Base-by-base conservation (phyloP, 2,888 invertebrate genomes). In the Keiferia lycopersicella region DNA sequence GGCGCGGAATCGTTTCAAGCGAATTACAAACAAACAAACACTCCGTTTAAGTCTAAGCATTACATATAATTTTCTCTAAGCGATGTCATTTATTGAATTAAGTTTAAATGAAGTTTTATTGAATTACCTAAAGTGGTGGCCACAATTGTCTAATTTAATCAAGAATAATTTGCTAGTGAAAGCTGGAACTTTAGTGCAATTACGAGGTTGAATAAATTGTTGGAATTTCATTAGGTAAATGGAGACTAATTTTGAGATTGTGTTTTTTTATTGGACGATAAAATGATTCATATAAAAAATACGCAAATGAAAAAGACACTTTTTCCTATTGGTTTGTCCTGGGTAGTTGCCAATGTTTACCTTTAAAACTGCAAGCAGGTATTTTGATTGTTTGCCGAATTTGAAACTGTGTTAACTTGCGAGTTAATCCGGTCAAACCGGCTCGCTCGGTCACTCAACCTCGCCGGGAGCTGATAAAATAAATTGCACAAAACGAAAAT, bases 21-120 rank as follows among this genome's bases (percentile, higher is more conserved):
- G 58, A 62, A 66, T 63, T 57, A 67, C 57, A 51, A 51, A 53
- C 41, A 16, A 41, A 51, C 67, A 71, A 72, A 69, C 67, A 64
- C 26, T 59, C 59, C 67, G 56, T 67, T 71, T 70, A 68, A 67
- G 67, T 66, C 67, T 63, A n/a, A n/a, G n/a, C n/a, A 71, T 69
- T 71, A 68, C 56, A 64, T 61, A 60, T 56, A 66, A 68, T 69
- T 64, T 65, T 64, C 65, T 64, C 61, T 45, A 12, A 58, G 18
- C 56, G 41, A 62, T 62, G 51, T 62, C 63, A 65, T 61, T 65
- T n/a, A n/a, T n/a, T n/a, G n/a, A n/a, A n/a, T n/a, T n/a, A n/a
- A n/a, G n/a, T n/a, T n/a, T 38, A 30, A 30, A 26, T 56, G n/a
- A 30, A 12, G 30, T 50, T 50, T 58, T 58, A 64, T 38, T 62